Conservation (phyloP, 2,113 vertebrate genomes). For the Nyctibius bracteatus region DNA sequence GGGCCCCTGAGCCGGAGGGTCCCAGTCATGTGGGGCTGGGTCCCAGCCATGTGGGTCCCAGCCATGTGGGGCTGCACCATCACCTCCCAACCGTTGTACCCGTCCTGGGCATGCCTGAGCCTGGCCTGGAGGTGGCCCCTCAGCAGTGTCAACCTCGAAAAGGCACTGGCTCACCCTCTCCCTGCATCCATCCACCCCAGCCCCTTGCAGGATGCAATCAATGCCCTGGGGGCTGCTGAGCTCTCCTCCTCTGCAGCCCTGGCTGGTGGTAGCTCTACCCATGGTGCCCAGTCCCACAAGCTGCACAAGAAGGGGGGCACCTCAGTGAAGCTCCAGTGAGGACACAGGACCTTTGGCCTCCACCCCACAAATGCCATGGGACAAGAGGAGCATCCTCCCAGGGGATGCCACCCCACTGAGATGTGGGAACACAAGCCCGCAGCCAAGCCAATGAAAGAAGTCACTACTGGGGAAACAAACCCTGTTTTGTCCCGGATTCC, state of each 20-base stretch:
- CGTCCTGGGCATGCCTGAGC: neutral
- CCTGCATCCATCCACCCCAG: neutral
- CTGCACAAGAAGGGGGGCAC: neutral
- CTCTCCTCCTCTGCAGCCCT: neutral
- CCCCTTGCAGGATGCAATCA: neutral
- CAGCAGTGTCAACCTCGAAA: neutral
- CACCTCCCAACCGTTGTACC: fast-evolving
- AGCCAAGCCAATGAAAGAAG: neutral
- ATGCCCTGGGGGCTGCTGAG: neutral
- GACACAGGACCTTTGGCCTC: neutral
- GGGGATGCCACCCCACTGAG: neutral
- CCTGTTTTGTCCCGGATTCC: slow-evolving; percentile 6
- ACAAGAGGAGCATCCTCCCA: neutral
- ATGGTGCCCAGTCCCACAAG: neutral
- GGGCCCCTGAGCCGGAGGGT: neutral
- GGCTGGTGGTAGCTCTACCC: neutral
- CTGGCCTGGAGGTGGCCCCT: neutral
- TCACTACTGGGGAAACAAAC: slow-evolving; percentile 7
- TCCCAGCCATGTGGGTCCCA: fast-evolving
- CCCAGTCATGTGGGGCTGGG: fast-evolving
- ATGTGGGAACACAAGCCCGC: neutral
- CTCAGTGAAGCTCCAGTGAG: neutral
- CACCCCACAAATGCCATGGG: neutral
- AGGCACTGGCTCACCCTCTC: neutral
- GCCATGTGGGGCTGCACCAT: fast-evolving